Base-by-base conservation (phyloP, 1,140 invertebrate genomes). In the Lepidotrigona ventralis region DNA sequence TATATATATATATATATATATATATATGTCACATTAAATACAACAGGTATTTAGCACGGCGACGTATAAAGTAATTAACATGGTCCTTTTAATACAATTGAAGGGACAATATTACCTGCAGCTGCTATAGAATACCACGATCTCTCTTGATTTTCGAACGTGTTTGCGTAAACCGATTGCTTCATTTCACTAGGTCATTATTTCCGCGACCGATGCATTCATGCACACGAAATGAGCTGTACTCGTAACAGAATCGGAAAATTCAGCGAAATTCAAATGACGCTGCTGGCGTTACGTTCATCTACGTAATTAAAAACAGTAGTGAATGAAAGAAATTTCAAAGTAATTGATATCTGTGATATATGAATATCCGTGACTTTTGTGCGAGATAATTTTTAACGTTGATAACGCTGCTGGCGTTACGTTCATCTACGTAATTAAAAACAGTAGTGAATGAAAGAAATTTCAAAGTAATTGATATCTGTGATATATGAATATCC, bases 101-200 rank as follows among this genome's bases (percentile, higher is more conserved):
- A 46, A 54, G 19, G 15, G 39, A 29, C 33, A 51, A 17, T 14
- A 15, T 56, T 60, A 75, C 14, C 14, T 6, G 1, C 29, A 46
- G 12, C 56, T 19, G 2, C 56, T 46, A 46, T 23, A 75, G 14
- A 33, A 58, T 46, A 0, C 33, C 23, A 19, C 23, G 56, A 19
- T 39, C 33, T 33, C 33, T 46, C 33, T 60, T 33, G 23, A 75
- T 60, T 75, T 60, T 75, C 73, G 23, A 75, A 21, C 73, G 29
- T 60, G 51, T 75, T 75, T 75, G 23, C 73, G 33, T 33, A 75
- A 75, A 75, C 15, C 58, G 33, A 75, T 75, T 75, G 73, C 73
- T 75, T 75, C 73, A 23, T 60, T 75, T 75, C 73, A 5, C 33
- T 17, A 6, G 51, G 51, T n/a, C 54, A 75, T 75, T 75, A 75